phyloP scores from a whole-genome alignment of 2,797 vertebrate genomes.

The Yasuhikotakia modesta region DNA sequence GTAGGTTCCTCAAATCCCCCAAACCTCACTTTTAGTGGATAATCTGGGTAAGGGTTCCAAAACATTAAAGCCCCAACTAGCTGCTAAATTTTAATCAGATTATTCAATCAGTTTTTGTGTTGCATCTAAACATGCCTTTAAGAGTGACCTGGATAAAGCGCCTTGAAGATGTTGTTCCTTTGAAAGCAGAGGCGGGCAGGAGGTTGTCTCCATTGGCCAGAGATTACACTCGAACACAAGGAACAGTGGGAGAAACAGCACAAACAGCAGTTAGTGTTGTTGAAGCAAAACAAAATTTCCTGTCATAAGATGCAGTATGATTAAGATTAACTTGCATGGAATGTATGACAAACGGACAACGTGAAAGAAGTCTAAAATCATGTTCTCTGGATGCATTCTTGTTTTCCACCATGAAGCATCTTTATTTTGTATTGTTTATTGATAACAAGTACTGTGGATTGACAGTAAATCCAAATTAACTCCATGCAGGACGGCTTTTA shows the following conservation, averaged over 20 bases:
- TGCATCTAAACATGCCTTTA: conserved; percentile 91
- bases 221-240: conserved; percentile 80
- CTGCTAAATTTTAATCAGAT: conserved; percentile 21
- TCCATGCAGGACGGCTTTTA: conserved; percentile 85
- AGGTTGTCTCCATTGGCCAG: conserved; percentile 77
- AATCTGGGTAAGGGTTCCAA: too few relatives aligned
- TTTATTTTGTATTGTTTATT: conserved; percentile 80
- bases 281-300: conserved; percentile 53
- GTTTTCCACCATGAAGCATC: conserved; percentile 80
- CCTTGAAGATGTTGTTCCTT: conserved; percentile 86
- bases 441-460: conserved; percentile 84
- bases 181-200: conserved; percentile 87
- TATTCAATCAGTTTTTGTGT: conserved; percentile 44
- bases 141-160: conserved; percentile 91
- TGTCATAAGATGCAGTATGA: conserved; percentile 23
- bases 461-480: conserved; percentile 84
- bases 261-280: conserved; percentile 84
- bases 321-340: conserved; percentile 39
- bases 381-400: conserved; percentile 39
- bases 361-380: conserved; percentile 52
- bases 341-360: conserved; percentile 51
- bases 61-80: background rate
- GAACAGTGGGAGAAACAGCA: conserved; percentile 92
- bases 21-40: too few relatives aligned
- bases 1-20: too few relatives aligned